Evolutionary conservation across 1,140 invertebrate genomes (phyloP), one percentile per base, ranked within the genome.

Genomic region (Chrysoperla carnea): DNA sequence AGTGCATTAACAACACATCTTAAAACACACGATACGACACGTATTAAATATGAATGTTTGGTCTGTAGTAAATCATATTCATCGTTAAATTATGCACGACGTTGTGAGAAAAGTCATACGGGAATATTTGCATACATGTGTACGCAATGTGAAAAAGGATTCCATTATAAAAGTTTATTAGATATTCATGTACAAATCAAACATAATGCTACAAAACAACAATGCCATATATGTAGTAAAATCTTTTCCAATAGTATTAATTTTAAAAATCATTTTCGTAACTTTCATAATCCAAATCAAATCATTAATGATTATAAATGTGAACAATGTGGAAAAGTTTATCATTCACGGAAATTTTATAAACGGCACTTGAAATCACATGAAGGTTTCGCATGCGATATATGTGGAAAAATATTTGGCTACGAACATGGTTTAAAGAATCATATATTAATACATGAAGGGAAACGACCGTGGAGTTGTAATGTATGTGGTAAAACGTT

Each of bases 181-280:
- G 17, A 23, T 23, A 23, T 23, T 3, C 17, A 23, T 23, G 17
- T 23, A 23, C 17, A 23, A 23, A 23, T 23, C 17, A 23, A 23
- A 23, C 17, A 23, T 23, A 23, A 23, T 23, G 17, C 17, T 23
- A 23, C 17, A 23, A 23, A 23, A 23, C 17, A 23, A 23, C 28
- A 39, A 31, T 84, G 81, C 52, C 64, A 70, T 0, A 62, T 77
- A 1, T 84, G 81, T 49, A 67, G 68, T 12, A 82, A 82, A 55
- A 70, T 74, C 3, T 85, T 84, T 52, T 27, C 15, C 1, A n/a
- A 23, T 14, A 11, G 8, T 5, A 42, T 29, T n/a, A 36, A 31
- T 23, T 29, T 28, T 11, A 28, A 14, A 12, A 29, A 15, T 13
- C 42, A 43, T 31, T 29, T n/a, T 23, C n/a, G 37, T 15, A 14